phyloP scores from a whole-genome alignment of 2,113 vertebrate genomes.

The Ginglymostoma cirratum region DNA sequence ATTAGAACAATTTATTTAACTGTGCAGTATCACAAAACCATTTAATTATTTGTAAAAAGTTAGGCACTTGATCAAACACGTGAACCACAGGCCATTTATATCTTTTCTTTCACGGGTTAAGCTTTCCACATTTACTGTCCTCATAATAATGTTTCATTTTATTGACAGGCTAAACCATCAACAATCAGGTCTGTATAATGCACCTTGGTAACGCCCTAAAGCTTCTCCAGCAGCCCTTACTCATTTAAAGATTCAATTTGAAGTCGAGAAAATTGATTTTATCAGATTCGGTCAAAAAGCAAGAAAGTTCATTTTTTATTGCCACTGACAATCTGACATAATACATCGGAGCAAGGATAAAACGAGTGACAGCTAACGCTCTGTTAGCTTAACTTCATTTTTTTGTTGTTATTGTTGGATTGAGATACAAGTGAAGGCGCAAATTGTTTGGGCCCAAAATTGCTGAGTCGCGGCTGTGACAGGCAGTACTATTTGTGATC shows the following conservation, averaged over 20 bases:
- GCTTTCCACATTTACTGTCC: neutral
- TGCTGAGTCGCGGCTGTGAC: neutral
- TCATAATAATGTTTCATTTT: neutral
- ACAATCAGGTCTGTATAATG: neutral
- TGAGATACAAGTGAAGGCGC: neutral
- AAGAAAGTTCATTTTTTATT: neutral
- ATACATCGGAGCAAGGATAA: neutral
- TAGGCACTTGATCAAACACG: neutral
- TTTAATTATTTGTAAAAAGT: neutral
- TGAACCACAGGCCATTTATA: neutral
- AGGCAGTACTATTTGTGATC: neutral
- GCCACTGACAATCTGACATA: conserved; percentile 5
- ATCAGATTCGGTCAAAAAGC: neutral
- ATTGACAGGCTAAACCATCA: neutral
- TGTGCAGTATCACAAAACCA: neutral
- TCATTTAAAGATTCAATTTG: conserved; percentile 22
- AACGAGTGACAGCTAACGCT: neutral
- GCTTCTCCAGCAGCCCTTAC: neutral
- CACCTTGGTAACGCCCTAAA: neutral
- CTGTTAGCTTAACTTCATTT: conserved; percentile 11
- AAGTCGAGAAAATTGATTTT: neutral
- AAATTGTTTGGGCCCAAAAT: neutral
- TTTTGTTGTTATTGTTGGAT: conserved; percentile 2
- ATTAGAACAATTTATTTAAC: neutral
- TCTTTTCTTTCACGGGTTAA: neutral